Percentiles rank a stretch among this genome's conserved stretches.
These are phyloP conservation scores for Dipodomys ordii DNA, from an alignment of 2,113 vertebrate genomes.

Conservation along the genomic window DNA sequence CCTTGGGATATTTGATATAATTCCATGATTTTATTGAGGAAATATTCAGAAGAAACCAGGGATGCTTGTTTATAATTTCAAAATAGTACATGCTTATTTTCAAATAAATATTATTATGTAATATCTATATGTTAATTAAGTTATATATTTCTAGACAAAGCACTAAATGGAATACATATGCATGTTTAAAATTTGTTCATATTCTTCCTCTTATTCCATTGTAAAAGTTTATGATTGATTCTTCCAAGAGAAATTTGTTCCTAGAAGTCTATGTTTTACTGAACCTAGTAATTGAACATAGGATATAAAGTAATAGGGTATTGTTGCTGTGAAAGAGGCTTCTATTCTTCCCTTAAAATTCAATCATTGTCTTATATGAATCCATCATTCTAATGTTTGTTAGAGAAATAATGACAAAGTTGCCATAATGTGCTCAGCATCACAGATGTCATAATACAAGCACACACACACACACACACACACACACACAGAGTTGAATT, in stretches of 20 bases:
- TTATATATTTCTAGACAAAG: background rate
- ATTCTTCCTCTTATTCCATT: background rate
- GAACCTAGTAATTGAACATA: background rate
- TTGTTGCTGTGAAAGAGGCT: background rate
- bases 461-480: background rate
- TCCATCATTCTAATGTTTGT: background rate
- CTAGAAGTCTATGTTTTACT: background rate
- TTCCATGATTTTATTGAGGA: background rate
- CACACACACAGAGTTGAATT: background rate
- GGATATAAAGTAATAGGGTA: background rate
- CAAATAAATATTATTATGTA: background rate
- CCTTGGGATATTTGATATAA: background rate
- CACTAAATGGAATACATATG: background rate
- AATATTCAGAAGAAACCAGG: background rate
- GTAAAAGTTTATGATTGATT: background rate
- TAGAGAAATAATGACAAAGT: background rate
- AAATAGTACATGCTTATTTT: background rate
- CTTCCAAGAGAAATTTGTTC: background rate
- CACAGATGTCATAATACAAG: background rate
- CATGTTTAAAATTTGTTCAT: background rate
- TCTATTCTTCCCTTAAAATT: background rate
- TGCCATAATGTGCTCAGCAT: background rate
- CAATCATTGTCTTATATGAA: background rate
- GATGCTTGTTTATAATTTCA: background rate
- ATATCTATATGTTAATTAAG: background rate